Percentiles rank a stretch among this genome's conserved stretches.
Evolutionary conservation across 2,888 invertebrate genomes (phyloP).

Genomic region (Scaeva pyrastri): DNA sequence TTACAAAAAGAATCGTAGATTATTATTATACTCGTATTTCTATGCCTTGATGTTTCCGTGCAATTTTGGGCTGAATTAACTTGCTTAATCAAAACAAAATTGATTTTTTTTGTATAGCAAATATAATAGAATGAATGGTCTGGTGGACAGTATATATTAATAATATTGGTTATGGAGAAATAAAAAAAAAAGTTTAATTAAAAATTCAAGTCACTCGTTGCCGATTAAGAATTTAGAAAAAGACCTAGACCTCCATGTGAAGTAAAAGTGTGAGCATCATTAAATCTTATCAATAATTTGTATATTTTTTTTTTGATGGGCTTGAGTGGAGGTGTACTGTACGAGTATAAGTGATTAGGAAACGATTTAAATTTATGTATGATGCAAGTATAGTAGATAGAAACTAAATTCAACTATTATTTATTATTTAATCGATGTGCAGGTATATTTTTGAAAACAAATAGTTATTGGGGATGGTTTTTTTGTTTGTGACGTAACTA

Average conservation of each 20-base stretch:
- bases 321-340: not conserved
- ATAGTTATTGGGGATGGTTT: not conserved
- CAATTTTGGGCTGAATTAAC: constrained; percentile 58
- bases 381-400: constrained; percentile 22
- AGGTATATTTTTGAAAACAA: not conserved
- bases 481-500: not conserved
- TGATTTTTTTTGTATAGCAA: constrained; percentile 40
- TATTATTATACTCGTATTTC: constrained; percentile 43
- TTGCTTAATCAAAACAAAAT: constrained; percentile 57
- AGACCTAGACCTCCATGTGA: constrained; percentile 36
- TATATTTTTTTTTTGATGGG: not conserved
- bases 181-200: constrained; percentile 41
- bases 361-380: not conserved
- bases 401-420: not conserved
- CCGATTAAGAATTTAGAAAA: constrained; percentile 43
- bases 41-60: constrained; percentile 62
- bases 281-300: constrained; percentile 2
- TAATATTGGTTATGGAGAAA: not conserved
- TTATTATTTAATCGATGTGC: not conserved
- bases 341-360: constrained; percentile 6
- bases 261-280: constrained; percentile 30
- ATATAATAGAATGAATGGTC: not conserved
- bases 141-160: not conserved
- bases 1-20: constrained; percentile 60
- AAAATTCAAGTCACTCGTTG: constrained; percentile 57